phyloP scores from a whole-genome alignment of 2,113 vertebrate genomes.

The Sander vitreus region DNA sequence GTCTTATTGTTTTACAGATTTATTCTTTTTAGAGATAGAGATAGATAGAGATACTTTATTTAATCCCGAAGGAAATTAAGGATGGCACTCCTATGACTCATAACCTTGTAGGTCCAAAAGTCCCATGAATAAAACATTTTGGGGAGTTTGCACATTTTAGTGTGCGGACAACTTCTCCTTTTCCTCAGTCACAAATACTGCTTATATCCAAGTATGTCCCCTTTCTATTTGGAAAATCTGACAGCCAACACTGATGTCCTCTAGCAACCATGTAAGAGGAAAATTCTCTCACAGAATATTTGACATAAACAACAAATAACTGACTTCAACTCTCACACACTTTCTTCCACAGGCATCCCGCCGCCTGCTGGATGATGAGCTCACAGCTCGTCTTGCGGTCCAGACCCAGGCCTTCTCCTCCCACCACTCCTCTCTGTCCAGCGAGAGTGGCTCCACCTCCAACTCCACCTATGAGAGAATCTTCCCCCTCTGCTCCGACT shows the following conservation, averaged over 20 bases:
- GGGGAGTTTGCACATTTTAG: background rate
- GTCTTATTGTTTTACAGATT: no score
- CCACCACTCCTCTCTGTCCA: constrained; percentile 90
- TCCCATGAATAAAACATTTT: background rate
- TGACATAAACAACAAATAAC: background rate
- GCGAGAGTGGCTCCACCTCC: constrained; percentile 90
- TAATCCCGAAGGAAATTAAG: no score
- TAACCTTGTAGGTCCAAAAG: no score
- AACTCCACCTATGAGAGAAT: constrained; percentile 96
- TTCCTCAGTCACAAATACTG: background rate
- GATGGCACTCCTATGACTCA: no score
- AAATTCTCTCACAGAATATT: background rate
- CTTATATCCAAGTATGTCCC: background rate
- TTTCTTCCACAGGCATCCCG: constrained; percentile 87
- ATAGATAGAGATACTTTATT: no score
- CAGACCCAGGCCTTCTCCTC: constrained; percentile 93
- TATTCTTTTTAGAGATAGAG: no score
- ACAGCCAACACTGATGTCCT: background rate
- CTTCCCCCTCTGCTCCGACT: constrained; percentile 94
- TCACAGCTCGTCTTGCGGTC: constrained; percentile 93
- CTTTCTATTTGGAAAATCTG: background rate
- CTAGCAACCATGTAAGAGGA: background rate
- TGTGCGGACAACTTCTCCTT: background rate
- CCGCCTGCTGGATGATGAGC: constrained; percentile 93
- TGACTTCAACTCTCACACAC: background rate